Percentiles rank a stretch among this genome's conserved stretches.
These are phyloP conservation scores for Disparrhopalites patrizii DNA, from an alignment of 2,888 invertebrate genomes.

Conservation along the genomic window DNA sequence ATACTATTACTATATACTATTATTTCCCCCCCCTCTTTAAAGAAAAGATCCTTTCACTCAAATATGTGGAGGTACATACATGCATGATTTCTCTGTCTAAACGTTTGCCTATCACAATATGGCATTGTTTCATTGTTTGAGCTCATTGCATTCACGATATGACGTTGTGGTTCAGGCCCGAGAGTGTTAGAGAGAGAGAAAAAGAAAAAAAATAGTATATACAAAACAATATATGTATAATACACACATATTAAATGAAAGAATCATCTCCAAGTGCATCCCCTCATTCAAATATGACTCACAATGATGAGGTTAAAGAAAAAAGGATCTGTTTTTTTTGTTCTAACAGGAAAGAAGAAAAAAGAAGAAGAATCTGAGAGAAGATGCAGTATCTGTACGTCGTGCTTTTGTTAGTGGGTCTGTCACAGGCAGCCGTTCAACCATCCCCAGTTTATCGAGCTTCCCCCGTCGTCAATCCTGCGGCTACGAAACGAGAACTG, in stretches of 20 bases:
- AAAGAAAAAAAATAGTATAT: neutral
- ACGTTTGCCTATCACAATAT: too few relatives aligned
- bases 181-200: neutral
- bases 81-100: too few relatives aligned
- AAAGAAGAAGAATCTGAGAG: too few relatives aligned
- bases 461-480: neutral
- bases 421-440: constrained; percentile 10
- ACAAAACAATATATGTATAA: neutral
- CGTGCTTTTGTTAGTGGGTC: constrained; percentile 13
- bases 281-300: neutral
- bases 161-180: too few relatives aligned
- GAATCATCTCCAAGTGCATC: neutral
- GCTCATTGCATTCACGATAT: too few relatives aligned
- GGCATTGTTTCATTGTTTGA: too few relatives aligned
- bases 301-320: neutral
- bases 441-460: constrained; percentile 28
- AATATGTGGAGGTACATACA: too few relatives aligned
- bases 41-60: too few relatives aligned
- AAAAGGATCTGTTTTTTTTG: too few relatives aligned
- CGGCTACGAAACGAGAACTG: neutral
- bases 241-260: neutral
- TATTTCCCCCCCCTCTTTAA: too few relatives aligned
- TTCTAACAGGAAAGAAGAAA: too few relatives aligned
- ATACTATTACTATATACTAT: too few relatives aligned
- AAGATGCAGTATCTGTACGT: constrained; percentile 26